Conservation (phyloP, 2,888 invertebrate genomes). For the Deilephila porcellus region DNA sequence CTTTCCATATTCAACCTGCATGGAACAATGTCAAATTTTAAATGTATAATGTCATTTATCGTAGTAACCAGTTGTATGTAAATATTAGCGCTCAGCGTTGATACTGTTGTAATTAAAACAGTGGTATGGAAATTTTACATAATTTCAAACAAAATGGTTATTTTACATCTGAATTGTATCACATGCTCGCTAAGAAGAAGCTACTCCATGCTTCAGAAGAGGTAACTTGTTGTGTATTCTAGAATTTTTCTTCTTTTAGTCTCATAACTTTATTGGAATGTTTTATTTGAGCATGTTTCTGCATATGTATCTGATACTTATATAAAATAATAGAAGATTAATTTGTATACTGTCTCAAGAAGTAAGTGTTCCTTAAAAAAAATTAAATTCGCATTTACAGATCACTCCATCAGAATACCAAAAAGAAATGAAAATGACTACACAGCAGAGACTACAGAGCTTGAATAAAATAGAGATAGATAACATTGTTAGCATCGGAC, state of each 20-base stretch:
- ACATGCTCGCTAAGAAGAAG: conserved; percentile 70
- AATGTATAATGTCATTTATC: conserved; percentile 22
- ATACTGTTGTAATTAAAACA: conserved; percentile 35
- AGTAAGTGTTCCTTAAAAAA: not conserved
- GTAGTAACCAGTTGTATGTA: conserved; percentile 51
- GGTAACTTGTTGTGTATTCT: conserved; percentile 46
- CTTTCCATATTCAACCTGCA: not conserved
- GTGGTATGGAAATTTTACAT: conserved; percentile 70
- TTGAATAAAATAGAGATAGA: conserved; percentile 64
- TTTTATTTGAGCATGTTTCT: no score
- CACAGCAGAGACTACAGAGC: conserved; percentile 63
- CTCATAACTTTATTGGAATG: no score
- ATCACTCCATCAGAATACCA: conserved; percentile 73
- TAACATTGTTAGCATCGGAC: conserved; percentile 58
- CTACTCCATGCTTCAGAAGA: conserved; percentile 56
- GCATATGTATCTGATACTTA: no score
- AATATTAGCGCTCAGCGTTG: conserved; percentile 45
- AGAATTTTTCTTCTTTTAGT: no score
- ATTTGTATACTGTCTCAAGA: no score
- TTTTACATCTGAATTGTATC: conserved; percentile 72
- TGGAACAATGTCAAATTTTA: conserved; percentile 28
- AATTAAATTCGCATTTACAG: conserved; percentile 47
- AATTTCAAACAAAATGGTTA: conserved; percentile 77
- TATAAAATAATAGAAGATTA: no score
- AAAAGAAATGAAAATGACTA: conserved; percentile 70